Percentiles rank a stretch among this genome's conserved stretches.
Evolutionary conservation across 1,140 invertebrate species (phyloP).

Genomic region (Papilio dardanus): DNA sequence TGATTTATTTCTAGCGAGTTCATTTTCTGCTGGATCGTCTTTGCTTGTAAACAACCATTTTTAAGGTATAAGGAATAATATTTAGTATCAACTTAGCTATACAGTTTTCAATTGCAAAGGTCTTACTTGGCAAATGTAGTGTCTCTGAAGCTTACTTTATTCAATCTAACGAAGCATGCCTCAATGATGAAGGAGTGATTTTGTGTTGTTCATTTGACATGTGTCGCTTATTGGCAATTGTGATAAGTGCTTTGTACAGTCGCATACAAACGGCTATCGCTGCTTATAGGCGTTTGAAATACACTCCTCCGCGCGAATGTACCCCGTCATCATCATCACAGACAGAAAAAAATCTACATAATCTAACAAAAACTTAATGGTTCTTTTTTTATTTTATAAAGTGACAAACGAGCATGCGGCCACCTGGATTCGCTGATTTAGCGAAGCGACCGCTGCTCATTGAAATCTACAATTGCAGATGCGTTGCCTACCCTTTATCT

Average conservation of each 20-base stretch:
- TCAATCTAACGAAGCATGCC: neutral
- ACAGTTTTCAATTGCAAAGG: neutral
- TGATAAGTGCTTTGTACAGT: neutral
- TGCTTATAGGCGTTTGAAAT: neutral
- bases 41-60: neutral
- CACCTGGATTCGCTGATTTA: too few species aligned
- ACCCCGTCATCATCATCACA: neutral
- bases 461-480: too few species aligned
- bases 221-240: neutral
- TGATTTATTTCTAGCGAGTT: conserved; percentile 13
- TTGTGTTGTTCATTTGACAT: neutral
- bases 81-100: too few species aligned
- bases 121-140: neutral
- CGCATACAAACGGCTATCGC: neutral
- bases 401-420: too few species aligned
- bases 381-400: too few species aligned
- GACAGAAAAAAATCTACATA: neutral
- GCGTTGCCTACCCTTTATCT: too few species aligned
- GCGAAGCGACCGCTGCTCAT: too few species aligned
- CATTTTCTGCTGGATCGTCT: neutral
- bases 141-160: neutral
- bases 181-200: neutral
- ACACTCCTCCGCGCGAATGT: neutral
- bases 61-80: neutral
- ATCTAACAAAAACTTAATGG: too few species aligned